Base-by-base conservation (phyloP, 2,113 vertebrate species). In the Labeo catla region DNA sequence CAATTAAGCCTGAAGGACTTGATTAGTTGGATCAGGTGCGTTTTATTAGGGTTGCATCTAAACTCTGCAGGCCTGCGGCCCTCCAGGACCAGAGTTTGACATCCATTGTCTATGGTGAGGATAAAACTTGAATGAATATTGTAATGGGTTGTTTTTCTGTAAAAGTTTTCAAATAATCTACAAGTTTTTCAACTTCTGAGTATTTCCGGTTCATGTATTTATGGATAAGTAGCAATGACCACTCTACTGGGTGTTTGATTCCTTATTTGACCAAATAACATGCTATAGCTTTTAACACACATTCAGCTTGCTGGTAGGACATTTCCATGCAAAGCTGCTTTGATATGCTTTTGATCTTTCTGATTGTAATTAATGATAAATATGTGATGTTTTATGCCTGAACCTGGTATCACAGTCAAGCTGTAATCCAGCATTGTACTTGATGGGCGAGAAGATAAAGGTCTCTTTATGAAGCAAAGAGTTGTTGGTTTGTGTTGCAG, bases 401-500 rank as follows among this genome's bases (percentile, higher is more conserved):
- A 36, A 68, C 28, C n/a, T 4, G 2, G 59, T 77, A 83, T 66
- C 80, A 86, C 57, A 83, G 59, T 66, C 1, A 23, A 47, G 52
- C 47, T 76, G 45, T 76, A n/a, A 16, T 65, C 19, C 45, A 65
- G 6, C 68, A 76, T 65, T 52, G 49, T n/a, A 74, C 61, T 82
- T 52, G 39, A 83, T 19, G 74, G 73, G 79, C 1, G 4, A 57
- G 34, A 86, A 86, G 70, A 34, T n/a, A 76, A 66, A n/a, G n/a
- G 72, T 63, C 79, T 66, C 72, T 82, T 57, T 59, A 52, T 34
- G 50, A 57, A 23, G 61, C 72, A 83, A 86, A 63, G 80, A 19
- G 86, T 19, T 54, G 73, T 68, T 83, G 86, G 61, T 83, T 87
- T 81, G 59, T 87, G 36, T 66, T 83, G 86, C 81, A 77, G 86